Percentiles rank a stretch among this genome's conserved stretches.
Conservation (phyloP, 2,797 vertebrate genomes). For the Euphonia xanthogaster region DNA sequence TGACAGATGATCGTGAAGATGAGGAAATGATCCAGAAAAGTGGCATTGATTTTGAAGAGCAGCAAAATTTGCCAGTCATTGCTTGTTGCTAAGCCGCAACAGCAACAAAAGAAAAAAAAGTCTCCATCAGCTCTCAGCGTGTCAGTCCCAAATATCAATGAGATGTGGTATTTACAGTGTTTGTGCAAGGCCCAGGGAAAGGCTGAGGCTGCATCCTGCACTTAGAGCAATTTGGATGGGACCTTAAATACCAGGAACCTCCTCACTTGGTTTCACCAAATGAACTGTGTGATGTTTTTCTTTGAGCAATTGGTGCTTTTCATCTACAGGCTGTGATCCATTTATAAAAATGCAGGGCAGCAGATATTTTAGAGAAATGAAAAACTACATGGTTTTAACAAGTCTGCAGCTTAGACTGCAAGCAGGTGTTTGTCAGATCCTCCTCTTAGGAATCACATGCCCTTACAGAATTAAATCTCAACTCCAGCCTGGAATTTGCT, state of each 20-base stretch:
- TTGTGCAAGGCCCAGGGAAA: background rate
- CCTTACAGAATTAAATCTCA: background rate
- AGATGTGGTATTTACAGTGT: background rate
- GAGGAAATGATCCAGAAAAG: slow-evolving; percentile 53
- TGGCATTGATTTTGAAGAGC: slow-evolving; percentile 49
- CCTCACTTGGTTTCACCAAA: background rate
- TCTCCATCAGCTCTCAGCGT: background rate
- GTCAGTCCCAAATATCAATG: slow-evolving; percentile 1
- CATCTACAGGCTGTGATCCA: background rate
- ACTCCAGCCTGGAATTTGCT: background rate
- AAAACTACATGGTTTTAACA: background rate
- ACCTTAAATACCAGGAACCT: background rate
- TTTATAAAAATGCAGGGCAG: background rate
- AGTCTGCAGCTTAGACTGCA: background rate
- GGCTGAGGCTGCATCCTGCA: background rate
- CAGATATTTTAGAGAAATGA: background rate
- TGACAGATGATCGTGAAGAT: background rate
- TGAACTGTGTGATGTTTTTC: background rate
- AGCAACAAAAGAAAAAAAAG: background rate
- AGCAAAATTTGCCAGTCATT: slow-evolving; percentile 43
- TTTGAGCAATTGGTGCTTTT: background rate
- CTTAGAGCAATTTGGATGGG: background rate
- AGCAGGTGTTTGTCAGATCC: background rate
- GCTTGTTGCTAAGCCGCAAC: slow-evolving; percentile 34
- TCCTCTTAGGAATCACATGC: background rate